These are phyloP conservation scores for Myotis planiceps DNA, from an alignment of 2,797 vertebrate genomes.

Conservation along the genomic window DNA sequence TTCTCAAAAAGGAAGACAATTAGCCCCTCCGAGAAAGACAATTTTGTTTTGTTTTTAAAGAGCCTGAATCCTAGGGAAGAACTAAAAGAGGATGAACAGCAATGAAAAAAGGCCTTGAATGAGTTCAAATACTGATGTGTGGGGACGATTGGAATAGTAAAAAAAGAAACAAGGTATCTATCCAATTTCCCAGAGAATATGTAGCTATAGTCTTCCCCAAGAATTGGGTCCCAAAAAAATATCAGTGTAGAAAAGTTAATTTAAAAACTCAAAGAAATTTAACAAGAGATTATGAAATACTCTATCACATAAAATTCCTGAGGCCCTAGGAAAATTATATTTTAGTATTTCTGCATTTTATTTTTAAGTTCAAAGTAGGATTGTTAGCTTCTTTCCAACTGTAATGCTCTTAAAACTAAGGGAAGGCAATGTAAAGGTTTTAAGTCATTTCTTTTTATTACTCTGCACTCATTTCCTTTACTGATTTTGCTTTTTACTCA, in stretches of 20 bases:
- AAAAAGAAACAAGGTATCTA: background rate
- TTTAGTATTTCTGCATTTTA: background rate
- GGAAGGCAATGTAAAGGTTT: background rate
- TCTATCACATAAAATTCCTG: background rate
- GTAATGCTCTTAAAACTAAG: background rate
- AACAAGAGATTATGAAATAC: conserved; percentile 16
- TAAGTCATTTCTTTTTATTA: background rate
- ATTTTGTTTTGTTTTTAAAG: background rate
- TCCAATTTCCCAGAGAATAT: background rate
- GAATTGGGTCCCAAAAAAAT: background rate
- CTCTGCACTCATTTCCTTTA: background rate
- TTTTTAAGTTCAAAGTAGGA: background rate
- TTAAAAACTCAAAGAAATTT: background rate
- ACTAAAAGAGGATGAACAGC: background rate
- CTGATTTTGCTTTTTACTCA: background rate
- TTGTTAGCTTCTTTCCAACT: background rate
- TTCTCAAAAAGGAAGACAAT: background rate
- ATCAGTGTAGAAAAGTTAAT: background rate
- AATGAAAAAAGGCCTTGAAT: background rate
- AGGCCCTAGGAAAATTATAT: background rate
- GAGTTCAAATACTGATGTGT: background rate
- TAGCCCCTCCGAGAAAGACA: background rate
- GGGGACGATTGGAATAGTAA: background rate
- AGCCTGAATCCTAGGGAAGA: background rate
- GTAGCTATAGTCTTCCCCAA: background rate